Conservation (phyloP, 2,113 vertebrate genomes). For the Notarius lentiginosus region DNA sequence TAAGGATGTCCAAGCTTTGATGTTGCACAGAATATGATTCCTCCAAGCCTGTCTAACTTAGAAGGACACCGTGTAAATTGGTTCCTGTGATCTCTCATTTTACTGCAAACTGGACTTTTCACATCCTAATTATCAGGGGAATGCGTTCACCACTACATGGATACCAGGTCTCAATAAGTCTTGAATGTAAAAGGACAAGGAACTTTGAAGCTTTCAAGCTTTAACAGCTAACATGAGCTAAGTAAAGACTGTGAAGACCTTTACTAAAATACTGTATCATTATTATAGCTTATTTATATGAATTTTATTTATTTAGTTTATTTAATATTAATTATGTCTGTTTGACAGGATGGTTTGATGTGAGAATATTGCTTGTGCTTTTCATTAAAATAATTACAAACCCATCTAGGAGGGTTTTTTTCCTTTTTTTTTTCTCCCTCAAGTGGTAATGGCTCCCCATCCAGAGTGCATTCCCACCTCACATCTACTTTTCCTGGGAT, state of each 20-base stretch:
- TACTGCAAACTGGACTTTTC: slow-evolving; percentile 29
- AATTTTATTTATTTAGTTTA: not conserved
- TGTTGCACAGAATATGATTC: slow-evolving; percentile 7
- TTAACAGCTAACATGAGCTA: slow-evolving; percentile 12
- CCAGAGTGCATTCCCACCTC: not conserved
- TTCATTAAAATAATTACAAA: slow-evolving; percentile 9
- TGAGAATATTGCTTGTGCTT: not conserved
- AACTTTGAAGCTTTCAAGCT: not conserved
- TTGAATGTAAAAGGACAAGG: not conserved
- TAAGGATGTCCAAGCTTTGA: not conserved
- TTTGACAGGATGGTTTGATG: not conserved
- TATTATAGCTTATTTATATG: not conserved
- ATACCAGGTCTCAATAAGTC: not conserved
- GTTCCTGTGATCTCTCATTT: slow-evolving; percentile 30
- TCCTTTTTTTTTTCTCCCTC: not conserved
- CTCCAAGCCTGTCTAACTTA: not conserved
- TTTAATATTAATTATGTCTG: not conserved
- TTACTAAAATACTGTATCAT: not conserved
- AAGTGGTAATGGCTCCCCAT: not conserved
- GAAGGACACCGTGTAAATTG: slow-evolving; percentile 33
- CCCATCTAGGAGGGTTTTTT: too few relatives aligned
- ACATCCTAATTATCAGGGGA: slow-evolving; percentile 16
- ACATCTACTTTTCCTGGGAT: not conserved
- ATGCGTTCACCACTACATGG: slow-evolving; percentile 1
- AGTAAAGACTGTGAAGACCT: not conserved